Evolutionary conservation across 2,113 vertebrate genomes (phyloP).

Genomic region (Cyprinodon brontotheroides): DNA sequence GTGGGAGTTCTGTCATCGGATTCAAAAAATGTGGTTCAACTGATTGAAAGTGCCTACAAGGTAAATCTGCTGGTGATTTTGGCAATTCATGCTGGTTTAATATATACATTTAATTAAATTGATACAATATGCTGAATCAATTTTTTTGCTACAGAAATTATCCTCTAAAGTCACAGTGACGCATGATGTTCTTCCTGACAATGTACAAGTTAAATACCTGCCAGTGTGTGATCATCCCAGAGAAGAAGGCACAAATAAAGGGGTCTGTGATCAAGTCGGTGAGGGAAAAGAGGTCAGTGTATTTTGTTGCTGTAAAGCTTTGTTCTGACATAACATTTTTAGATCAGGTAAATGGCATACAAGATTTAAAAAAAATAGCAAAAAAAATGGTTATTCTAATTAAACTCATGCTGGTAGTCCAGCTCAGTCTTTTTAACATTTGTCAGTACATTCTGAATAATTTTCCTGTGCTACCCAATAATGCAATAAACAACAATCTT

Average conservation of each 20-base stretch:
- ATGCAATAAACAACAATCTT: no score
- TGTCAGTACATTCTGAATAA: no score
- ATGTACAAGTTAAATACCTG: constrained; percentile 83
- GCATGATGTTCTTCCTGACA: constrained; percentile 80
- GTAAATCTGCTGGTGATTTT: constrained; percentile 73
- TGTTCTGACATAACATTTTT: background rate
- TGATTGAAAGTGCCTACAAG: constrained; percentile 89
- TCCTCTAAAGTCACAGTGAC: constrained; percentile 91
- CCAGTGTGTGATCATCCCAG: constrained; percentile 77
- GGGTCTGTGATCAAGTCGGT: constrained; percentile 83
- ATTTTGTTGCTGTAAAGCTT: background rate
- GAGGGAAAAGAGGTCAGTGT: constrained; percentile 81
- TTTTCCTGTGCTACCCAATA: no score
- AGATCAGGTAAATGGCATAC: no score
- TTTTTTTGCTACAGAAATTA: constrained; percentile 79
- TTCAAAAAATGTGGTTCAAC: constrained; percentile 87
- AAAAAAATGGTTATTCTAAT: no score
- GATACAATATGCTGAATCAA: background rate
- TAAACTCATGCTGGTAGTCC: no score
- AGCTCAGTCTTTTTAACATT: no score
- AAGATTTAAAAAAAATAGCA: background rate
- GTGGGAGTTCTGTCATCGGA: constrained; percentile 87
- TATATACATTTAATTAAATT: background rate
- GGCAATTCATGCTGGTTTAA: background rate
- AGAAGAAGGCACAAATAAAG: constrained; percentile 39